Evolutionary conservation across 1,140 invertebrate genomes (phyloP), one percentile per base, ranked within the genome.

Genomic region (Magallana angulata): DNA sequence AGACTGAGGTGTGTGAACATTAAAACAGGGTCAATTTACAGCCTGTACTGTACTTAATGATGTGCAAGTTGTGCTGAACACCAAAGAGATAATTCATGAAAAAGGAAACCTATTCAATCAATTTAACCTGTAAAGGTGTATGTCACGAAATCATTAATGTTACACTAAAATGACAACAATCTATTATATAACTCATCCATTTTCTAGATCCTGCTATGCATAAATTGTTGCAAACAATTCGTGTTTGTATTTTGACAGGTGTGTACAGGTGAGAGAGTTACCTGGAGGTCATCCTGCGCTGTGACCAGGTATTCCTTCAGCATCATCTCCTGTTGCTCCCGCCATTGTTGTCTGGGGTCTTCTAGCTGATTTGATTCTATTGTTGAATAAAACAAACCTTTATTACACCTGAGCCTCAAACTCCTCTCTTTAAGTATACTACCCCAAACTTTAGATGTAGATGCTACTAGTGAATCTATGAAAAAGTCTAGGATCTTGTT

Each of bases 301-400:
- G 98, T 98, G 90, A 97, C 97, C 90, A 99, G 96, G 95, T 99
- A 99, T 91, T 99, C 98, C 93, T 98, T 96, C 92, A 99, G 96
- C 98, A 99, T 99, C 88, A 97, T 97, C 95, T 99, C 98, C 95
- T 99, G 98, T 93, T 99, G 97, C 89, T 97, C 97, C 92, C 98
- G 96, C 98, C 98, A 99, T 97, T 99, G 98, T 95, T 98, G 96
- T 90, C 98, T 96, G 60, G 98, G 98, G 95, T 99, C 98, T 96
- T 99, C 98, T 57, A 99, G 96, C 95, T 99, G 98, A 89, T 98
- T 99, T 91, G 97, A 97, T 96, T 99, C 98, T 98, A 96, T 85
- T 96, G 96, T 89, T 80, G 18, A 76, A 84, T 18, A 30, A 80
- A 48, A 48, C 36, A 48, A 48, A 48, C 36, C 2, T 48, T 48